phyloP scores from a whole-genome alignment of 2,113 vertebrate species.

The Cebidichthys violaceus region DNA sequence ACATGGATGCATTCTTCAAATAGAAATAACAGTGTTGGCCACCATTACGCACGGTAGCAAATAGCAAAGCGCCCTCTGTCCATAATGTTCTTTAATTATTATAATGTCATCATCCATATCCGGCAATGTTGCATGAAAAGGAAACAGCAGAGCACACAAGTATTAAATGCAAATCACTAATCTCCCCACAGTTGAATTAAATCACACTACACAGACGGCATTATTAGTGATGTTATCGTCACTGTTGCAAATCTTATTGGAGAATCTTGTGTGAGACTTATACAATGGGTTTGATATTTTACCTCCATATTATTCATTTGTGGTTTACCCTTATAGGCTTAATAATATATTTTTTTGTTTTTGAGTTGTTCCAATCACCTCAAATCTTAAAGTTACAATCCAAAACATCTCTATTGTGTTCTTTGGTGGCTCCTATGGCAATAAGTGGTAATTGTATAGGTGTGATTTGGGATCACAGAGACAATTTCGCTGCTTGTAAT shows the following conservation, averaged over 20 bases:
- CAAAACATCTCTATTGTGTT: neutral
- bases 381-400: neutral
- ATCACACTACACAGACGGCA: constrained; percentile 75
- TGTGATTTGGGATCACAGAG: neutral
- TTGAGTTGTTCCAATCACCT: neutral
- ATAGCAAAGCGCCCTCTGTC: constrained; percentile 76
- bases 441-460: neutral
- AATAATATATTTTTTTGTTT: neutral
- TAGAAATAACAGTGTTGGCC: constrained; percentile 84
- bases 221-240: constrained; percentile 80
- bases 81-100: constrained; percentile 87
- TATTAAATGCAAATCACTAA: constrained; percentile 83
- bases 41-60: constrained; percentile 76
- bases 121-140: constrained; percentile 79
- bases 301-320: constrained; percentile 16
- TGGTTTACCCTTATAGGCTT: neutral
- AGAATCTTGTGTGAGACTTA: constrained; percentile 49
- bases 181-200: constrained; percentile 78
- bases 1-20: constrained; percentile 82
- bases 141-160: constrained; percentile 74
- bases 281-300: constrained; percentile 23
- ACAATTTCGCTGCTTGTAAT: neutral
- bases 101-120: constrained; percentile 85
- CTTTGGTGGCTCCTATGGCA: neutral
- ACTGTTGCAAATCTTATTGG: constrained; percentile 60